phyloP scores from a whole-genome alignment of 2,888 invertebrate genomes.

The Thereva nobilitata region DNA sequence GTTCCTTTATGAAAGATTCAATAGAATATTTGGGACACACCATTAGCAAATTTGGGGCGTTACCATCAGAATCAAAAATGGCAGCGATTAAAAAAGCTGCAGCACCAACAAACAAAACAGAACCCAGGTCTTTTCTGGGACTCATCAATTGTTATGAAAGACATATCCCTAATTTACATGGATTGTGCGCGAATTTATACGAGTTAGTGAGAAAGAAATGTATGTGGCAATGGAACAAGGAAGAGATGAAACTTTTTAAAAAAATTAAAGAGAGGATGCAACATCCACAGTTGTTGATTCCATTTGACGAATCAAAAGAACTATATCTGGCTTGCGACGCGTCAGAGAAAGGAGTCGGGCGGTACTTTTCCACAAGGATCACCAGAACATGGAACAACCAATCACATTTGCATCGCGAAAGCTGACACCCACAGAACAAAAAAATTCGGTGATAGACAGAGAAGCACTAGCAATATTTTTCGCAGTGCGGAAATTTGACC shows the following conservation, averaged over 20 bases:
- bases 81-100: neutral
- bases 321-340: neutral
- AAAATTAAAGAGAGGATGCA: neutral
- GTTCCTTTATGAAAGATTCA: neutral
- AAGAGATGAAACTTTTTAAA: neutral
- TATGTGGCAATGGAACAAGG: neutral
- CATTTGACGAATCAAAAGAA: neutral
- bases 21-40: neutral
- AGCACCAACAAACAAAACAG: neutral
- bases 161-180: neutral
- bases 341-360: neutral
- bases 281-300: neutral
- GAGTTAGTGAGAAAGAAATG: neutral
- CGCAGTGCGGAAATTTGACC: neutral
- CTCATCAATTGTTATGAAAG: neutral
- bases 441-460: neutral
- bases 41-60: neutral
- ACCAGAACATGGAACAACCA: neutral
- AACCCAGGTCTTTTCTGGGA: neutral
- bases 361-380: neutral
- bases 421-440: neutral
- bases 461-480: neutral
- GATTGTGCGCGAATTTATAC: neutral
- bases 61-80: neutral
- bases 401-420: conserved; percentile 4